Evolutionary conservation across 2,113 vertebrate species (phyloP).

Genomic region (Saguinus midas): DNA sequence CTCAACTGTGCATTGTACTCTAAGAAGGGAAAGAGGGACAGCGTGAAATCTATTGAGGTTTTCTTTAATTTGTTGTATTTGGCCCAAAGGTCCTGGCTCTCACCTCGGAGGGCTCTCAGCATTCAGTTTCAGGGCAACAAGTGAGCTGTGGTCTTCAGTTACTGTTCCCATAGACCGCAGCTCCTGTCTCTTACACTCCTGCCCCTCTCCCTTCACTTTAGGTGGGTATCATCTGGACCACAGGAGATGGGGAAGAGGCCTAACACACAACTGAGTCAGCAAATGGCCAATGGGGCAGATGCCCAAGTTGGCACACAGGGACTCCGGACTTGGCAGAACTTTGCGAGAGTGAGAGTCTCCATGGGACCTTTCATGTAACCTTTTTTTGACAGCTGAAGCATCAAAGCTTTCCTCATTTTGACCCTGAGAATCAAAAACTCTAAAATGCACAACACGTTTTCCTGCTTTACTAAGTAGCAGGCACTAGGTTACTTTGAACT

Average conservation of each 20-base stretch:
- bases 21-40: not conserved
- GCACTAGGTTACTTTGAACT: not conserved
- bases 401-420: not conserved
- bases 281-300: not conserved
- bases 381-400: not conserved
- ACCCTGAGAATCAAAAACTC: not conserved
- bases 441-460: not conserved
- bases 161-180: not conserved
- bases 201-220: not conserved
- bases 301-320: not conserved
- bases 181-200: not conserved
- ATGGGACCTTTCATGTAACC: not conserved
- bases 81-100: not conserved
- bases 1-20: not conserved
- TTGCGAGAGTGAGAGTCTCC: not conserved
- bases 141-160: not conserved
- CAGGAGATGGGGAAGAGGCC: not conserved
- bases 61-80: not conserved
- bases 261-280: not conserved
- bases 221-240: not conserved
- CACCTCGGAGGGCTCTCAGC: not conserved
- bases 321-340: not conserved
- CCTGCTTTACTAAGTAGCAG: not conserved
- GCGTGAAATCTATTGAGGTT: not conserved
- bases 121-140: not conserved